phyloP scores from a whole-genome alignment of 2,888 invertebrate species.

The Julus scandinavius region DNA sequence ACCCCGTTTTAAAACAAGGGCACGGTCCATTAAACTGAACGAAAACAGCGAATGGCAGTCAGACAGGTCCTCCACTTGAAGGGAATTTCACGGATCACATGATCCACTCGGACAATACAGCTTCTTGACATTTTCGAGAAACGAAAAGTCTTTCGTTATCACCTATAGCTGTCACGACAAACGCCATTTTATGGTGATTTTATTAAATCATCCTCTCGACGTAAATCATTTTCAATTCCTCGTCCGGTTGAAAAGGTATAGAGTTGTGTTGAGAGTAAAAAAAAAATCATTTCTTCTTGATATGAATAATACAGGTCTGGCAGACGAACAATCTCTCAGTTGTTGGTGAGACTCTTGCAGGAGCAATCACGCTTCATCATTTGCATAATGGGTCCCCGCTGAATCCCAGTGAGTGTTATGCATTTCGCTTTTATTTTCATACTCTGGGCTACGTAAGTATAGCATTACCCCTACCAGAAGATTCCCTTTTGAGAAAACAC shows the following conservation, averaged over 20 bases:
- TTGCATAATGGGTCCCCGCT: slow-evolving; percentile 51
- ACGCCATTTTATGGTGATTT: slow-evolving; percentile 30
- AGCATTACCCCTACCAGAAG: not conserved
- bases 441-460: slow-evolving; percentile 22
- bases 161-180: not conserved
- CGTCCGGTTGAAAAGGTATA: not conserved
- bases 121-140: slow-evolving; percentile 11
- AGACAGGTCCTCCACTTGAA: slow-evolving; percentile 31
- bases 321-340: not conserved
- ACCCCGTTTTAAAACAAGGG: slow-evolving; percentile 1
- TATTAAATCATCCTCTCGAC: slow-evolving; percentile 25
- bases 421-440: slow-evolving; percentile 34
- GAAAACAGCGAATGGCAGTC: slow-evolving; percentile 28
- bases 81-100: slow-evolving; percentile 7
- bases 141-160: not conserved
- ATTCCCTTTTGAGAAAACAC: slow-evolving; percentile 40
- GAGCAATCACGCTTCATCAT: slow-evolving; percentile 50
- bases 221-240: slow-evolving; percentile 33
- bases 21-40: slow-evolving; percentile 38
- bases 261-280: not conserved
- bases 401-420: slow-evolving; percentile 32
- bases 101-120: slow-evolving; percentile 18
- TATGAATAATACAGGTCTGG: not conserved
- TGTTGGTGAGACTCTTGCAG: not conserved
- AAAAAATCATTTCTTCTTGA: not conserved